Evolutionary conservation across 2,888 invertebrate genomes (phyloP).

Genomic region (Lepidonotus clava): DNA sequence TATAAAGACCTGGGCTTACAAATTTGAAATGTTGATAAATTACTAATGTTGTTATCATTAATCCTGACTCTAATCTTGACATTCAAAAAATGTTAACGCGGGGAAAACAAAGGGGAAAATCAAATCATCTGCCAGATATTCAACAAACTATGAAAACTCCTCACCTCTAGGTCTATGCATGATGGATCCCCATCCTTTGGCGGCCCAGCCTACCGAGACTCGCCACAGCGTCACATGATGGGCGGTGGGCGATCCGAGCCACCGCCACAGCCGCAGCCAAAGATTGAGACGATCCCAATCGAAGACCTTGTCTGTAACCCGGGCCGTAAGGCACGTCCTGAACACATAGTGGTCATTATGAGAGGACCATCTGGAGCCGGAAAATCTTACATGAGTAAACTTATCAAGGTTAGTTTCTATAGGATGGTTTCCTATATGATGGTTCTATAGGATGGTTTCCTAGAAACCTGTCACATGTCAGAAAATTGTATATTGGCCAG

Average conservation of each 20-base stretch:
- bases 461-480: neutral
- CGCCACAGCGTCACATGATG: conserved; percentile 4
- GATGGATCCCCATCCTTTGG: neutral
- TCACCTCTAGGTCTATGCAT: neutral
- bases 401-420: conserved; percentile 77
- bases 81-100: too few species aligned
- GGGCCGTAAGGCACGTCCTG: conserved; percentile 89
- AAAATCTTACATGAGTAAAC: conserved; percentile 86
- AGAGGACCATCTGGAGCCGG: conserved; percentile 97
- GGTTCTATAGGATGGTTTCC: too few species aligned
- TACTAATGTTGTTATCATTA: too few species aligned
- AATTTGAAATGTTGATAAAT: too few species aligned
- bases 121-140: too few species aligned
- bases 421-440: too few species aligned
- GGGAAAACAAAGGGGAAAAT: too few species aligned
- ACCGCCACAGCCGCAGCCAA: neutral
- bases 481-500: neutral
- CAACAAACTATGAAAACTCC: too few species aligned
- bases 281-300: conserved; percentile 80
- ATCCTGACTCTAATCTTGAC: too few species aligned
- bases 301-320: conserved; percentile 92
- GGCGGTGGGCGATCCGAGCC: neutral
- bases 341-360: conserved; percentile 90
- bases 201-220: neutral
- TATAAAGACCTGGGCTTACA: too few species aligned